Evolutionary conservation across 1,140 invertebrate species (phyloP), one percentile per base, ranked within the genome.

Genomic region (Neodiprion fabricii): DNA sequence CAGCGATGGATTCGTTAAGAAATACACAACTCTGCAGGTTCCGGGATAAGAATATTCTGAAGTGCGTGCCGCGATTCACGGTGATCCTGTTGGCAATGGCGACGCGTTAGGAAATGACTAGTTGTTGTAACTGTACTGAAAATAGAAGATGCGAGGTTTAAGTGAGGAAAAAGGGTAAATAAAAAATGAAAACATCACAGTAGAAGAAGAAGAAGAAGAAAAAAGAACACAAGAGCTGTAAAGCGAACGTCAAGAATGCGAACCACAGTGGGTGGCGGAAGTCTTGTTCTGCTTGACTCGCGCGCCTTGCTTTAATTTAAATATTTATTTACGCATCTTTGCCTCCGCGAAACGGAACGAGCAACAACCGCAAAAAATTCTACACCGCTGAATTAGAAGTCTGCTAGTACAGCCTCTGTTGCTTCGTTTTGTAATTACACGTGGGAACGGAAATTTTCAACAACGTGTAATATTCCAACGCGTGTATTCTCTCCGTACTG

Each of bases 321-420:
- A 81, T 81, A 80, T 81, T 82, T 84, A 79, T 80, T 75, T 78
- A 76, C 74, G 76, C 81, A 76, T 78, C 73, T 79, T 74, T 76
- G 75, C 74, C n/a, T 72, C 74, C 50, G 48, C 74, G 72, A 78
- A 78, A 79, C 76, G 72, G 77, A 72, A 78, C 73, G 50, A 12
- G 53, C 11, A 61, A 9, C n/a, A 61, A 14, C 28, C 53, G 53
- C 53, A 61, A 61, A 61, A 61, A 61, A 61, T 17, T 61, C n/a
- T 61, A 61, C 53, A 40, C 53, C 53, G n/a, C 53, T 61, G 53
- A 61, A 61, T 61, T 61, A 61, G 53, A 61, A 61, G 53, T 4
- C 53, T 61, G 53, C 53, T 17, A 17, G 53, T 61, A 5, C 28
- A 40, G n/a, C 11, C 3, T 61, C 53, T 61, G 11, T 61, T 61